Evolutionary conservation across 2,888 invertebrate species (phyloP), one percentile per base, ranked within the genome.

Genomic region (Agriotes lineatus): DNA sequence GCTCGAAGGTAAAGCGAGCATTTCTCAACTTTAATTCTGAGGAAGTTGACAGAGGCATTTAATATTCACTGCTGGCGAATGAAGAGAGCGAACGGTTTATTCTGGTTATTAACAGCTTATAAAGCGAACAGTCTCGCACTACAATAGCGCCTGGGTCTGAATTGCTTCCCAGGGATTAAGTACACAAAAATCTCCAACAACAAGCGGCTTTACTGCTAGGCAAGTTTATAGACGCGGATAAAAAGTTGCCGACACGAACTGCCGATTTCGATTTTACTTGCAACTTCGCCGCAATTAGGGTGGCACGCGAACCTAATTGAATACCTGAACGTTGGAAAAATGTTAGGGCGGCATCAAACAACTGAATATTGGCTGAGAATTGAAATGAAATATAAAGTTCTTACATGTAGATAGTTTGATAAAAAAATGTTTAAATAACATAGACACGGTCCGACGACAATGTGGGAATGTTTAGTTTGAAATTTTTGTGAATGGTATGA

Each of bases 101-200:
- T 57, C 56, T 37, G 56, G 56, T 57, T 57, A 57, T 57, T 57
- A 57, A 39, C 56, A 57, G 56, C 56, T 57, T 57, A 57, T 57
- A 57, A 57, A 57, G 56, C 56, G 39, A 57, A 39, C 39, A 39
- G 37, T 57, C 37, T 37, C 56, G 19, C 52, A 35, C 33, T 35
- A 52, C 35, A 52, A 52, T 52, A 52, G 33, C 52, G 9, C 25
- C 25, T 52, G 33, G 33, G 39, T 18, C 20, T 20, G 39, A 39
- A 22, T 57, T 37, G 37, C 39, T 57, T 57, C 16, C 39, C 20
- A 10, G 20, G 56, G 56, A 57, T 57, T 57, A 39, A 14, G 56
- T 39, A 22, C 39, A 39, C 39, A 39, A 39, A 52, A 57, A 37
- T 39, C 56, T 39, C 16, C 2, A 20, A 20, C 18, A 37, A 56